A percentile compares a stretch with the other conserved stretches of the same genome.
Evolutionary conservation across 1,140 invertebrate species (phyloP).

Genomic region (Drosophila lowei): DNA sequence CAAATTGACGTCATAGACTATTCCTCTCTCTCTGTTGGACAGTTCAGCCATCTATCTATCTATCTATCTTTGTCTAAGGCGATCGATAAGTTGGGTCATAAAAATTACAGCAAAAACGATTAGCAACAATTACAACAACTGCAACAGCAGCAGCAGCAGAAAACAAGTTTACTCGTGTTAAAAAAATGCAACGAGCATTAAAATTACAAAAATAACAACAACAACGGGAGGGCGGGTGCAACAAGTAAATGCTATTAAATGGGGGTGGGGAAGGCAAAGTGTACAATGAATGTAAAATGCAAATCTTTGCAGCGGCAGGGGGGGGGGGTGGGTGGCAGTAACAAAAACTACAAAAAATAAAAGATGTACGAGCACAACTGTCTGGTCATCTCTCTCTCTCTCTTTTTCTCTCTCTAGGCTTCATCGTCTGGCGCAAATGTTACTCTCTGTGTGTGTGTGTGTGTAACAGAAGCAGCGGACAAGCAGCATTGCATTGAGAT

Average conservation of each 20-base stretch:
- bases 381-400: slow-evolving; percentile 27
- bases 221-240: too few species aligned
- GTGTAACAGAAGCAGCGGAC: slow-evolving; percentile 51
- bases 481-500: slow-evolving; percentile 81
- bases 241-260: slow-evolving; percentile 40
- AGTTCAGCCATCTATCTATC: too few species aligned
- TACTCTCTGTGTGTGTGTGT: slow-evolving; percentile 18
- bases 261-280: slow-evolving; percentile 53
- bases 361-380: slow-evolving; percentile 74
- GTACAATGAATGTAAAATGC: slow-evolving; percentile 76
- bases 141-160: slow-evolving; percentile 9
- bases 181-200: slow-evolving; percentile 60
- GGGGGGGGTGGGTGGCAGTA: slow-evolving; percentile 12
- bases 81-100: slow-evolving; percentile 59
- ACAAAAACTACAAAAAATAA: slow-evolving; percentile 63
- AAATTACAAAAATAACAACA: slow-evolving; percentile 38
- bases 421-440: too few species aligned
- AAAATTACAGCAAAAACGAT: slow-evolving; percentile 70
- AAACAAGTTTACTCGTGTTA: slow-evolving; percentile 42
- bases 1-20: slow-evolving; percentile 17
- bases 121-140: slow-evolving; percentile 52
- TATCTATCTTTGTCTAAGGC: too few species aligned
- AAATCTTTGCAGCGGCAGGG: slow-evolving; percentile 49
- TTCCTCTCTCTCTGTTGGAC: not conserved
- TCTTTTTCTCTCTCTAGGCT: not conserved